Evolutionary conservation across 2,797 vertebrate genomes (phyloP).

Genomic region (Lepidocolaptes lacrymiger): DNA sequence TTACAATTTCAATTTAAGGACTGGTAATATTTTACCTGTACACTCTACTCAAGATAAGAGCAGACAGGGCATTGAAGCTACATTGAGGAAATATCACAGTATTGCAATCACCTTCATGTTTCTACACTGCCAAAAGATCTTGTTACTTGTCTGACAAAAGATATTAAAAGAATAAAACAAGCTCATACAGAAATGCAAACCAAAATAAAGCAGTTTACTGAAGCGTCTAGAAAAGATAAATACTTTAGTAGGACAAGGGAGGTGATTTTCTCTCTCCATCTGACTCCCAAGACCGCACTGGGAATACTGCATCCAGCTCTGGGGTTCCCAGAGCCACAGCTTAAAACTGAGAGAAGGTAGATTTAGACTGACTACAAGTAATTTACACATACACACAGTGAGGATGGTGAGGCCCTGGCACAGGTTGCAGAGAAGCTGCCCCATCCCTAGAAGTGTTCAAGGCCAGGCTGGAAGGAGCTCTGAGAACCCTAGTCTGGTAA

Average conservation of each 20-base stretch:
- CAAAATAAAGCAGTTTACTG: neutral
- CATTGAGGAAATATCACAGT: neutral
- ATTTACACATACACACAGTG: neutral
- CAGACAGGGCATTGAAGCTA: neutral
- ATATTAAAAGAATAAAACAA: neutral
- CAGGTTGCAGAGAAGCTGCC: neutral
- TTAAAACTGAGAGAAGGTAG: neutral
- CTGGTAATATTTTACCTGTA: neutral
- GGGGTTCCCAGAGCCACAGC: neutral
- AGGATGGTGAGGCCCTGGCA: neutral
- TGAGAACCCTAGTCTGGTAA: neutral
- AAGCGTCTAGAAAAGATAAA: neutral
- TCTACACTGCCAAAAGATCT: neutral
- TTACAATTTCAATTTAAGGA: neutral
- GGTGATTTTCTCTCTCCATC: neutral
- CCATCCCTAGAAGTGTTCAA: neutral
- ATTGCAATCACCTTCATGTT: neutral
- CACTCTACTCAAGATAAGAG: neutral
- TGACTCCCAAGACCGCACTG: neutral
- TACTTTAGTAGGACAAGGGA: neutral
- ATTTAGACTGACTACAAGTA: neutral
- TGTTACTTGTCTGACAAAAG: neutral
- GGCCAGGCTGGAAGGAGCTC: neutral
- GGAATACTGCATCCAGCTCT: neutral
- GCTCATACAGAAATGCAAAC: neutral